Percentiles rank a stretch among this genome's conserved stretches.
Conservation (phyloP, 1,140 invertebrate genomes). For the Agrilus planipennis region DNA sequence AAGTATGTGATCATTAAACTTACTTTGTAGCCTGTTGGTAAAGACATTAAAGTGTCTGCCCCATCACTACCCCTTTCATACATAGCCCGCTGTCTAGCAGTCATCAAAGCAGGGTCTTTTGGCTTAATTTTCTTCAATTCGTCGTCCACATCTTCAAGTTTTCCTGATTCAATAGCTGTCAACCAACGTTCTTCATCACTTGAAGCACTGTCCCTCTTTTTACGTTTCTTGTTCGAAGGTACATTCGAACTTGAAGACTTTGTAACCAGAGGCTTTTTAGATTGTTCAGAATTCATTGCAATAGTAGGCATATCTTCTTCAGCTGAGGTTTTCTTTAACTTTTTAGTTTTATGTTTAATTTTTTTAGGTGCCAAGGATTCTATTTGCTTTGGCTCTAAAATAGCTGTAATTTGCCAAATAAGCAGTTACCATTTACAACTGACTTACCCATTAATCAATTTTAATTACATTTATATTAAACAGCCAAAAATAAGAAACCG, state of each 20-base stretch:
- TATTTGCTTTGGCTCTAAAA: too few species aligned
- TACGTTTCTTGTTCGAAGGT: constrained; percentile 48
- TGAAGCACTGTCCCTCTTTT: constrained; percentile 63
- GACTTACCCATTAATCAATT: too few species aligned
- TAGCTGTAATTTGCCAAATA: too few species aligned
- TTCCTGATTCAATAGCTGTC: constrained; percentile 87
- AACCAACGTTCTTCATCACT: constrained; percentile 90
- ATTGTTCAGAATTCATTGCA: too few species aligned
- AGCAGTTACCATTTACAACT: too few species aligned
- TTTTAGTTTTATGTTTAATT: too few species aligned
- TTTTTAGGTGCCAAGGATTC: too few species aligned
- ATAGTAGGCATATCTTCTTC: too few species aligned
- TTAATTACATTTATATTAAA: too few species aligned
- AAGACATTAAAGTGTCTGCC: constrained; percentile 65
- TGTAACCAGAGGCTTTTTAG: too few species aligned
- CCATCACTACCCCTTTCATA: constrained; percentile 71
- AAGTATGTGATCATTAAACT: constrained; percentile 1
- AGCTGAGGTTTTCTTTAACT: too few species aligned
- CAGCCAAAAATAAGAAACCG: too few species aligned
- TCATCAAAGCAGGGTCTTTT: constrained; percentile 88
- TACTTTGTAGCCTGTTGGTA: constrained; percentile 80
- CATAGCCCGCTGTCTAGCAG: constrained; percentile 85
- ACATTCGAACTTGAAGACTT: constrained; percentile 18
- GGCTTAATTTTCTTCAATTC: constrained; percentile 89
- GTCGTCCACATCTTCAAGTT: constrained; percentile 88